These are phyloP conservation scores for Agonum fuliginosum DNA, from an alignment of 2,888 invertebrate species.

Conservation along the genomic window DNA sequence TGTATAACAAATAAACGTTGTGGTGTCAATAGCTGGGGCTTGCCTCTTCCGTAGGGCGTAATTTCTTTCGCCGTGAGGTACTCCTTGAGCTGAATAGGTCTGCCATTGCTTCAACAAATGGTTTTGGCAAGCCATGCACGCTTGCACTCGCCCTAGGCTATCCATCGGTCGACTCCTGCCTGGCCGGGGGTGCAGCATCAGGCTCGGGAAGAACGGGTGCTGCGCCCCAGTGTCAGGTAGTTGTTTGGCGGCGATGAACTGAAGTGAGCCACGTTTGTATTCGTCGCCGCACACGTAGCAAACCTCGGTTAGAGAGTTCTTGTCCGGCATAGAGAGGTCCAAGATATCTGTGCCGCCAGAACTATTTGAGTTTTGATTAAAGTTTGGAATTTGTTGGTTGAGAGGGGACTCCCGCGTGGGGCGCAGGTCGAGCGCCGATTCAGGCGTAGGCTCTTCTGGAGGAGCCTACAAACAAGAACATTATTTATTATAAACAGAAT, in stretches of 20 bases:
- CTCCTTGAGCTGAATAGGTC: slow-evolving; percentile 76
- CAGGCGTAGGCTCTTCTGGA: slow-evolving; percentile 63
- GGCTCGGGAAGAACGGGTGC: slow-evolving; percentile 84
- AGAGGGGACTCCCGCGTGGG: slow-evolving; percentile 72
- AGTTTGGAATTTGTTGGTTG: slow-evolving; percentile 67
- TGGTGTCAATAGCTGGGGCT: slow-evolving; percentile 78
- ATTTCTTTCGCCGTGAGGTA: slow-evolving; percentile 85
- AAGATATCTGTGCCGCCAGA: slow-evolving; percentile 88
- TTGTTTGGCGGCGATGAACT: slow-evolving; percentile 79
- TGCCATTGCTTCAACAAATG: slow-evolving; percentile 93
- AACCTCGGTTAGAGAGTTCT: slow-evolving; percentile 92
- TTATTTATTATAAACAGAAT: too few species aligned
- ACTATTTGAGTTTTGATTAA: slow-evolving; percentile 72
- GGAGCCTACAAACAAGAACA: slow-evolving; percentile 54
- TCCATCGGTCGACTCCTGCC: slow-evolving; percentile 91
- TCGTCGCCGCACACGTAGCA: slow-evolving; percentile 94
- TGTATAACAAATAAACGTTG: slow-evolving; percentile 91
- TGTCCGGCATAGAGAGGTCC: slow-evolving; percentile 94
- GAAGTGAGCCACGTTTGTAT: slow-evolving; percentile 87
- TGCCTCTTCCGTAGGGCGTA: slow-evolving; percentile 88
- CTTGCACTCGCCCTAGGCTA: slow-evolving; percentile 83
- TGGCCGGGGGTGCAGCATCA: slow-evolving; percentile 88
- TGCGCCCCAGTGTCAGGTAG: slow-evolving; percentile 72
- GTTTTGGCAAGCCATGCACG: slow-evolving; percentile 89
- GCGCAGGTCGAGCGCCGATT: slow-evolving; percentile 76